phyloP scores from a whole-genome alignment of 2,113 vertebrate genomes.

The Chaetorhynchus papuensis region DNA sequence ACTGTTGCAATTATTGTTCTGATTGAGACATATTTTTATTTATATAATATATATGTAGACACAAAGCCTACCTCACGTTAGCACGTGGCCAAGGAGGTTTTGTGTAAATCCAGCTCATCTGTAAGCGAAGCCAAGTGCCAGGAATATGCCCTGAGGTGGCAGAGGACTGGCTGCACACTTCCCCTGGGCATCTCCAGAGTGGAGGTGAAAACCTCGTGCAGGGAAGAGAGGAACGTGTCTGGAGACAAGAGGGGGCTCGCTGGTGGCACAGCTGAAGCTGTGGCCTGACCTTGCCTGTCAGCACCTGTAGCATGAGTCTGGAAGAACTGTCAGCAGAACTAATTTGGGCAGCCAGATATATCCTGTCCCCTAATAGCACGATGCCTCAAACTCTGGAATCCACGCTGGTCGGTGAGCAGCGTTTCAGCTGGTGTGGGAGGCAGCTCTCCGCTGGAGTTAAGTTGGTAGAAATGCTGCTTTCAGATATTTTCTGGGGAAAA shows the following conservation, averaged over 20 bases:
- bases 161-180: not conserved
- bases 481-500: not conserved
- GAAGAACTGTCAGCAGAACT: not conserved
- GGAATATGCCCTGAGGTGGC: accelerated
- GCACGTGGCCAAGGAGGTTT: accelerated
- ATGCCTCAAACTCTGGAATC: not conserved
- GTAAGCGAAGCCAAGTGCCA: not conserved
- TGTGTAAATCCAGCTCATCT: not conserved
- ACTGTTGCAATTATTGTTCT: not conserved
- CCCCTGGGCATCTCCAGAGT: not conserved
- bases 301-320: not conserved
- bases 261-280: not conserved
- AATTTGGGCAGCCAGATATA: not conserved
- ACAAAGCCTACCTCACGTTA: not conserved
- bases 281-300: not conserved
- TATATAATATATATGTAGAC: not conserved
- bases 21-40: not conserved
- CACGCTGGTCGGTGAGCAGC: not conserved
- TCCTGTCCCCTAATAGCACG: not conserved
- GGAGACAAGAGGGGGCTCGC: not conserved
- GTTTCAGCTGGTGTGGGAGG: not conserved
- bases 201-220: not conserved
- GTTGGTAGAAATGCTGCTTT: not conserved
- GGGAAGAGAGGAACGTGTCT: not conserved
- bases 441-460: not conserved